Base-by-base conservation (phyloP, 2,113 vertebrate species). In the Hemicordylus capensis region DNA sequence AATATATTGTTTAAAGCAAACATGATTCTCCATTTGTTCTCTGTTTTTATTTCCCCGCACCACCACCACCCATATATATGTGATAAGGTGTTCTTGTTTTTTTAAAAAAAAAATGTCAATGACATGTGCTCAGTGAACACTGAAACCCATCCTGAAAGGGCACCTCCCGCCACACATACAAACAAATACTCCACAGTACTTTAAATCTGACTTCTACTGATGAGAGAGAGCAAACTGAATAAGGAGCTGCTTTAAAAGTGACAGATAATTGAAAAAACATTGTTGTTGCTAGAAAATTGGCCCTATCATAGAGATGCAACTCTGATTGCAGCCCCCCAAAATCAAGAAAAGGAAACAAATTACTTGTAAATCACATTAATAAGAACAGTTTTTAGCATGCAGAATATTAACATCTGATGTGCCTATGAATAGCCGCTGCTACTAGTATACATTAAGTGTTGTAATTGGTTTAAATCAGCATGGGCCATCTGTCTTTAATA, bases 381-480 rank as follows among this genome's bases (percentile, higher is more conserved):
- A 96, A 94, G 93, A 88, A 88, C 83, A 81, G 90, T 90, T 91
- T 91, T 90, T 96, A 96, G 94, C 93, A 93, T 91, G 92, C 93
- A 93, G 92, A 94, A 94, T 93, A 94, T 94, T 93, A 95, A 95
- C 96, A 94, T 96, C 93, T 95, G 95, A 96, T 94, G 92, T 94
- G 93, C 91, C 94, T 92, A 92, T 90, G 94, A 95, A 95, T 85
- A 96, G 94, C 91, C 94, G 87, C 87, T 89, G 96, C 95, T 95
- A 96, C 95, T 94, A 97, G 96, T 97, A 96, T 96, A 96, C 96
- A 97, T 96, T 97, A 97, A 97, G 96, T 90, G 93, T 96, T 96
- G 95, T 96, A 95, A 96, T 96, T 97, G 94, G 96, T 96, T 98
- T 98, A 98, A 96, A 97, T 97, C 97, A 95, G 96, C 95, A 85